Evolutionary conservation across 1,140 invertebrate genomes (phyloP), one percentile per base, ranked within the genome.

Genomic region (Holotrichia oblita): DNA sequence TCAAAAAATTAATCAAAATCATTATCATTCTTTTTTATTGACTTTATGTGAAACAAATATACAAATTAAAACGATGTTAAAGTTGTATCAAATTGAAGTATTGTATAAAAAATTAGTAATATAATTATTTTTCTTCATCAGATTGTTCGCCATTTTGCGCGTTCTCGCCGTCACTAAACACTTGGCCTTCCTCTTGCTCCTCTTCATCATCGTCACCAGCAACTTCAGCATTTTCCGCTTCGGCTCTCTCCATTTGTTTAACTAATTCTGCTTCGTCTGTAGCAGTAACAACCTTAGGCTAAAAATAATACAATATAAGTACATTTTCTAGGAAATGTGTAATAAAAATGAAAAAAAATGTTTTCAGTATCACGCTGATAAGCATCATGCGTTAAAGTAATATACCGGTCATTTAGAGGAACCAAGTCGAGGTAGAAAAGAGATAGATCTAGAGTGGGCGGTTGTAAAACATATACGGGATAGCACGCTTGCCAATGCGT

Each of bases 271-370:
- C 96, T 88, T 99, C 98, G 87, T 99, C 98, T 10, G 95, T 94
- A 73, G 98, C 98, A 24, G 98, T 99, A 8, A 99, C 97, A 73
- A 99, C 97, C 91, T 99, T 98, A 61, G 98, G 97, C 95, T 98
- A 84, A 10, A 87, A 86, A 83, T 27, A 81, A 80, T 59, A 64
- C n/a, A n/a, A n/a, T n/a, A n/a, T n/a, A n/a, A n/a, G n/a, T n/a
- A n/a, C n/a, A n/a, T n/a, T n/a, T n/a, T n/a, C n/a, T n/a, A n/a
- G n/a, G n/a, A n/a, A n/a, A n/a, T n/a, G n/a, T n/a, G n/a, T n/a
- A n/a, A n/a, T n/a, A n/a, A n/a, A n/a, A n/a, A n/a, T n/a, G n/a
- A n/a, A n/a, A n/a, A n/a, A n/a, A n/a, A n/a, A n/a, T n/a, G n/a
- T n/a, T n/a, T n/a, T n/a, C n/a, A n/a, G n/a, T n/a, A n/a, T n/a